Evolutionary conservation across 37 sponge, comb jelly and placozoan species (phyloP).

Genomic region (Corticium candelabrum): DNA sequence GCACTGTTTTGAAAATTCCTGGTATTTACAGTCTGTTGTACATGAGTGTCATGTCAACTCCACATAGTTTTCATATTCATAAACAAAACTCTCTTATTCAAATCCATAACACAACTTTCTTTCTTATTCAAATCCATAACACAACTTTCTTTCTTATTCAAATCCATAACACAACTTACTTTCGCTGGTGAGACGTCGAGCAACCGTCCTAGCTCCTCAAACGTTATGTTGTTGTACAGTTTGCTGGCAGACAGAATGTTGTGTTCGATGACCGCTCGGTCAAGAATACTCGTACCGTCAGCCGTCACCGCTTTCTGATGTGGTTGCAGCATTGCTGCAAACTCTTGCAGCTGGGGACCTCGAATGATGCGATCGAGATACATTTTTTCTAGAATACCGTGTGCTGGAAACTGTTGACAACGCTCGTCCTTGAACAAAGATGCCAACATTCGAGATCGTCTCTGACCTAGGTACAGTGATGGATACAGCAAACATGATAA

Average conservation of each 20-base stretch:
- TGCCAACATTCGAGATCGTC: conserved; percentile 25
- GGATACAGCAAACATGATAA: no score
- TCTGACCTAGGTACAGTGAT: background rate
- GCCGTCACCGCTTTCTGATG: conserved; percentile 84
- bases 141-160: background rate
- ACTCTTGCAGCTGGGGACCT: conserved; percentile 60
- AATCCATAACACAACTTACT: conserved; percentile 19
- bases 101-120: no score
- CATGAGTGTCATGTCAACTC: no score
- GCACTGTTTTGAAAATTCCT: no score
- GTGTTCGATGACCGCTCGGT: conserved; percentile 90
- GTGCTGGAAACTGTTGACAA: conserved; percentile 69
- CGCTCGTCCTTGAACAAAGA: conserved; percentile 88
- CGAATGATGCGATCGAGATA: conserved; percentile 79
- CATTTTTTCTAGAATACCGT: conserved; percentile 69
- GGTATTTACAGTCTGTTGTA: no score
- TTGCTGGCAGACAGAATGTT: conserved; percentile 94
- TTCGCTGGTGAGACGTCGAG: conserved; percentile 70
- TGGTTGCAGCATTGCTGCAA: conserved; percentile 50
- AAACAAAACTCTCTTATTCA: no score
- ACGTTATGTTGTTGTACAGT: conserved; percentile 84
- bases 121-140: no score
- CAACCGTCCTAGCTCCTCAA: conserved; percentile 80
- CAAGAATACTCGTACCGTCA: conserved; percentile 80
- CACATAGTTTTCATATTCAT: no score